Percentiles rank a stretch among this genome's conserved stretches.
These are phyloP conservation scores for Catharus bicknelli DNA, from an alignment of 2,113 vertebrate genomes.

Conservation along the genomic window DNA sequence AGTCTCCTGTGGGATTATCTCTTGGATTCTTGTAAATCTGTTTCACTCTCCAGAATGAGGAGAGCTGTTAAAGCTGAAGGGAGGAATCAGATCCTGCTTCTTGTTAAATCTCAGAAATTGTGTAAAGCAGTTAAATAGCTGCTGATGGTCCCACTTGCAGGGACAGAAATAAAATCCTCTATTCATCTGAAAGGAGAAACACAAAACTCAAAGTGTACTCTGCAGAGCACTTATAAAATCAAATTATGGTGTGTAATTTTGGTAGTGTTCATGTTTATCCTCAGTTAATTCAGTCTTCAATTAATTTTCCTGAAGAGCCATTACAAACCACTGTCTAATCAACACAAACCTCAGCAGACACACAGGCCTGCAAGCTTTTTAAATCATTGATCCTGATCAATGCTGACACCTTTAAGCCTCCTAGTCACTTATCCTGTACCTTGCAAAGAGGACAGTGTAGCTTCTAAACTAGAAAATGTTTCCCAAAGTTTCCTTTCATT, in stretches of 20 bases:
- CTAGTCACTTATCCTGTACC: neutral
- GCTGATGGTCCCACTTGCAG: neutral
- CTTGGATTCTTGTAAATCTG: neutral
- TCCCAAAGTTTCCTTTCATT: rapidly evolving
- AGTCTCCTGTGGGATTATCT: neutral
- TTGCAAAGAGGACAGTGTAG: neutral
- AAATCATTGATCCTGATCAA: neutral
- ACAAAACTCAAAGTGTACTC: neutral
- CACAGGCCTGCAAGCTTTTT: neutral
- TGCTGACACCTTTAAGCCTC: neutral
- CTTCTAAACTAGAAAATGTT: neutral
- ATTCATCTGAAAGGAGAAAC: neutral
- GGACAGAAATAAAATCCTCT: neutral
- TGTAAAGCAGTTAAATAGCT: neutral
- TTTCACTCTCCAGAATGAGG: rapidly evolving
- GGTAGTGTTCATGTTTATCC: neutral
- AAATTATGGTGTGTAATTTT: neutral
- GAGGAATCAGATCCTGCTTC: neutral
- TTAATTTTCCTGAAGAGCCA: neutral
- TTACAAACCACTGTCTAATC: neutral
- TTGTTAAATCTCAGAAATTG: neutral
- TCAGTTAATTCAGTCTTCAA: neutral
- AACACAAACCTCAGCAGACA: neutral
- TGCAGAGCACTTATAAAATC: neutral
- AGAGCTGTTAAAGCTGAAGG: neutral